These are phyloP conservation scores for Siniperca knerii DNA, from an alignment of 2,113 vertebrate species.

Conservation along the genomic window DNA sequence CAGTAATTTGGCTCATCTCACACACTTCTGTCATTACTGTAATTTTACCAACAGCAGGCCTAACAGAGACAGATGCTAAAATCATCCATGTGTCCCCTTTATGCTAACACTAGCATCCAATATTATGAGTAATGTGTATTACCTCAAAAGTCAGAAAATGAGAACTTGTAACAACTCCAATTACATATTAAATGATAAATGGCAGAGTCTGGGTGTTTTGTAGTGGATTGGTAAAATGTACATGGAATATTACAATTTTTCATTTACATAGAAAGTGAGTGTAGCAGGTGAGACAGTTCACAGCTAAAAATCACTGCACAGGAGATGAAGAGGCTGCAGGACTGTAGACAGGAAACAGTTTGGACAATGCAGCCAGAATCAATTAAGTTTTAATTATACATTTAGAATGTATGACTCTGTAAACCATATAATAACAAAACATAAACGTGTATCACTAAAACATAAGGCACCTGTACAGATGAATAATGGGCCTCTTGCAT, in stretches of 20 bases:
- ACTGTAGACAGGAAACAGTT: neutral
- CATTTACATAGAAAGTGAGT: neutral
- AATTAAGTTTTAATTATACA: no score
- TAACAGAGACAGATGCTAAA: neutral
- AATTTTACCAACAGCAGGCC: neutral
- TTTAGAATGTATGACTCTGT: no score
- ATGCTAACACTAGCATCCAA: neutral
- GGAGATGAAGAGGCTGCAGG: neutral
- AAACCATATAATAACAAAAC: no score
- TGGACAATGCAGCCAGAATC: no score
- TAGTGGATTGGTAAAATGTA: neutral
- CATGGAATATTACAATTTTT: no score
- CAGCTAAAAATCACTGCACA: neutral
- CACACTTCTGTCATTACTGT: neutral
- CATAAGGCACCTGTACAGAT: no score
- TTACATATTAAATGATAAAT: neutral
- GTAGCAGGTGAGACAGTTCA: no score
- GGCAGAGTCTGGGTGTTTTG: neutral
- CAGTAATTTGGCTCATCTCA: conserved; percentile 11
- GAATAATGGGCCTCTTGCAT: no score
- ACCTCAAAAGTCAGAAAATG: neutral
- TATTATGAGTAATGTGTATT: neutral
- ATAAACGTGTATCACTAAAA: no score
- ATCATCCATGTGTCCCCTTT: neutral
- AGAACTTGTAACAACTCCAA: neutral